Base-by-base conservation (phyloP, 1,140 invertebrate genomes). In the Pseudomyrmex gracilis region DNA sequence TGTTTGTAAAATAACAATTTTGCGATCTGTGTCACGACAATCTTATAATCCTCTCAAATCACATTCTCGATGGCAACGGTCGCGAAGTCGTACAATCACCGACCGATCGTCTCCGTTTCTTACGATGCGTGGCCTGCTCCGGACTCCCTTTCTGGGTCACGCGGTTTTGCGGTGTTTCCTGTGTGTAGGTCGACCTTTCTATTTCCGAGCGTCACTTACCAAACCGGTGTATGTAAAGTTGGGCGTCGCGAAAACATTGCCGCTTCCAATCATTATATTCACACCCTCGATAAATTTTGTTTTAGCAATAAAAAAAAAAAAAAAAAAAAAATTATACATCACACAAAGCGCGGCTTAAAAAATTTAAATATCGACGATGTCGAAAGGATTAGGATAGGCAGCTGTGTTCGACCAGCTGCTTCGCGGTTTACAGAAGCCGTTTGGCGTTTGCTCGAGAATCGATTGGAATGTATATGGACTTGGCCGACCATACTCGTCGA, bases 111-210 rank as follows among this genome's bases (percentile, higher is more conserved):
- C 80, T 55, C 12, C 12, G 71, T 71, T 80, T 85, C 74, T 61
- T 76, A 68, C 45, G 49, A 70, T 51, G 51, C 43, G 34, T 55
- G 87, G 71, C 43, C 76, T 61, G 82, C 49, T 86, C 80, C 13
- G 55, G 82, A 34, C 34, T n/a, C n/a, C 5, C 70, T 87, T 87
- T 90, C 84, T 90, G 77, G 88, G 89, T 89, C 89, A 89, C 66
- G 84, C 82, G 53, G 80, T 87, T 60, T 60, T 73, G 68, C 66
- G 60, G 73, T 82, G 66, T 68, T 57, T 66, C 70, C 63, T 34
- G 5, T 5, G 34, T 34, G 34, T 34, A 34, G 34, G 61, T 60
- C 64, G 51, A 80, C 88, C 88, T 89, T 87, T 89, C 87, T 83
- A 85, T 85, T 85, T 87, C 87, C 85, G 63, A 84, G 60, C 80